Evolutionary conservation across 2,888 invertebrate species (phyloP).

Genomic region (Cryptophagus acutangulus): DNA sequence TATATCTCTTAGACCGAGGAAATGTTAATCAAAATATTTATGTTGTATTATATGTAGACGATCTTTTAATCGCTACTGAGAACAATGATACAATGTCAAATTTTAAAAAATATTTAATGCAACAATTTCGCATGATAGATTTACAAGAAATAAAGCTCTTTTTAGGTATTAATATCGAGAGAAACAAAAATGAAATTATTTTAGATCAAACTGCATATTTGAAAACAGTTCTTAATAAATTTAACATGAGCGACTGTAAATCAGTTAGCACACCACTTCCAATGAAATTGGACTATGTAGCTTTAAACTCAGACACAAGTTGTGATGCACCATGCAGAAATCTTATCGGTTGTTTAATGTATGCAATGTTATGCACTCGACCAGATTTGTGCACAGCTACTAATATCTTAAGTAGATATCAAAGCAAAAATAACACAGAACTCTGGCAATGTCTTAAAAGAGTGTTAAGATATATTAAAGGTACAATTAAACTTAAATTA

Average conservation of each 20-base stretch:
- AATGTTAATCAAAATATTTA: constrained; percentile 19
- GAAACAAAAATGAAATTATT: constrained; percentile 6
- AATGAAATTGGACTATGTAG: constrained; percentile 22
- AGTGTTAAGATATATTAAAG: constrained; percentile 27
- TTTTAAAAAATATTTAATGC: constrained; percentile 25
- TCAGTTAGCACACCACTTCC: constrained; percentile 19
- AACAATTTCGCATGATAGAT: not conserved
- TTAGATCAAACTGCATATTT: constrained; percentile 14
- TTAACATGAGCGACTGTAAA: constrained; percentile 11
- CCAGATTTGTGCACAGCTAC: constrained; percentile 23
- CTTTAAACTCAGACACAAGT: constrained; percentile 21
- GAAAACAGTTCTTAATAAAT: constrained; percentile 22
- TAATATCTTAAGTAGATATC: constrained; percentile 26
- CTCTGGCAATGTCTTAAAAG: constrained; percentile 25
- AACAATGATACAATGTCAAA: constrained; percentile 14
- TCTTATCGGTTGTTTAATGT: constrained; percentile 16
- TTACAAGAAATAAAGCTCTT: constrained; percentile 3
- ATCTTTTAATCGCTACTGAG: constrained; percentile 15
- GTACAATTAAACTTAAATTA: constrained; percentile 15
- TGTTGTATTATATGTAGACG: constrained; percentile 25
- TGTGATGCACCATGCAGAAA: constrained; percentile 19
- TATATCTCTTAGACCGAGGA: constrained; percentile 19
- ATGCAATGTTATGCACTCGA: constrained; percentile 13
- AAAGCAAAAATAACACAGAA: constrained; percentile 11
- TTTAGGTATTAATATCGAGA: constrained; percentile 17